Base-by-base conservation (phyloP, 2,888 invertebrate genomes). In the Eristalis tenax region DNA sequence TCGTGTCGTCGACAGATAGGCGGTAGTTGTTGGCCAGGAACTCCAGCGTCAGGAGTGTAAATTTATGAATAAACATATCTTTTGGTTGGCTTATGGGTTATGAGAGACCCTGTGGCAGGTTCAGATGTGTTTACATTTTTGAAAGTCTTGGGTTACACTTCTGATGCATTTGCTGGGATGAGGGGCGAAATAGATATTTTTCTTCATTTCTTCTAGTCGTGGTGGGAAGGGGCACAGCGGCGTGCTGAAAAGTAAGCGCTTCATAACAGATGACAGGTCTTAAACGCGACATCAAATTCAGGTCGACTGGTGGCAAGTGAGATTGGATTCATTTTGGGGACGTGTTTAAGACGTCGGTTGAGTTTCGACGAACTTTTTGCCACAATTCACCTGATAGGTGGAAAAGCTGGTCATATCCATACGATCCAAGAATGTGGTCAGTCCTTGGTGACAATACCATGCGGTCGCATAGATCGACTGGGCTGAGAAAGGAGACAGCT, bases 61-160 rank as follows among this genome's bases (percentile, higher is more conserved):
- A 79, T 76, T 83, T 87, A 79, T 87, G 83, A 87, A 87, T 87
- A 87, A 87, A 87, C 86, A 87, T 83, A 83, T 75, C 78, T 50
- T 66, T 79, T 65, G 70, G 86, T 57, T 18, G 59, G 79, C 74
- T 83, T 79, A 75, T 79, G 78, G 74, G 78, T 78, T 78, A 70
- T 86, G 23, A 71, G 73, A 85, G 73, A 85, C 78, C 59, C 77
- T 59, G 74, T 32, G 75, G 71, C 78, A 70, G 78, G 75, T 75
- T 78, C 70, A 66, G 78, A 78, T 83, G 68, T 78, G 82, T 83
- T 82, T 86, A 86, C 70, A 86, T 77, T 83, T 26, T 77, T 23
- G 66, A 32, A 69, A 61, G 74, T 59, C 75, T 75, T 76, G 38
- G 68, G n/a, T 61, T 61, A 56, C 28, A 38, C 70, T 43, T n/a